These are phyloP conservation scores for Hartigia nigra DNA, from an alignment of 2,888 invertebrate genomes.

Conservation along the genomic window DNA sequence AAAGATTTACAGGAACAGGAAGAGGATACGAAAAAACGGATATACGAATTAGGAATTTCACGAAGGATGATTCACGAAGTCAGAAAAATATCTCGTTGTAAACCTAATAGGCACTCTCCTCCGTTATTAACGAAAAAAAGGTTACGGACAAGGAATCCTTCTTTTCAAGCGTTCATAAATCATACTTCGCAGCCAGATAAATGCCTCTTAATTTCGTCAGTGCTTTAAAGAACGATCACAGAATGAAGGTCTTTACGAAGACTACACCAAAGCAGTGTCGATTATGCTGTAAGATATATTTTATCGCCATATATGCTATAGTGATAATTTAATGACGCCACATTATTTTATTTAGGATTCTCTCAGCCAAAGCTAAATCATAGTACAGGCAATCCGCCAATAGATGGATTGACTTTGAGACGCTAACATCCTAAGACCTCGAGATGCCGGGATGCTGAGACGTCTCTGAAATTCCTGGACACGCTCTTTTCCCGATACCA, in stretches of 20 bases:
- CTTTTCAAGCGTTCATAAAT: conserved; percentile 22
- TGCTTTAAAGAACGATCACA: conserved; percentile 15
- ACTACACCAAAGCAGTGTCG: neutral
- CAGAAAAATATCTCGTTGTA: neutral
- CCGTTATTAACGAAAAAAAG: neutral
- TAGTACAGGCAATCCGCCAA: neutral
- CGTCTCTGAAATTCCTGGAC: conserved; percentile 2
- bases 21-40: neutral
- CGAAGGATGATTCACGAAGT: neutral
- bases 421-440: neutral
- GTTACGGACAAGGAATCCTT: conserved; percentile 5
- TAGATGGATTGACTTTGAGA: neutral
- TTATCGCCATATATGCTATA: neutral
- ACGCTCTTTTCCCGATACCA: neutral
- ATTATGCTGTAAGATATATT: neutral
- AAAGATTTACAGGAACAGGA: neutral
- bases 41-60: neutral
- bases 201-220: conserved; percentile 24
- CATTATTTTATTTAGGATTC: neutral
- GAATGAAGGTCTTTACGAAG: neutral
- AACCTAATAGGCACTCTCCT: neutral
- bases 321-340: neutral
- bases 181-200: conserved; percentile 23
- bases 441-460: neutral
- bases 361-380: neutral